Evolutionary conservation across 2,113 vertebrate genomes (phyloP).

Genomic region (Lasiurus borealis): DNA sequence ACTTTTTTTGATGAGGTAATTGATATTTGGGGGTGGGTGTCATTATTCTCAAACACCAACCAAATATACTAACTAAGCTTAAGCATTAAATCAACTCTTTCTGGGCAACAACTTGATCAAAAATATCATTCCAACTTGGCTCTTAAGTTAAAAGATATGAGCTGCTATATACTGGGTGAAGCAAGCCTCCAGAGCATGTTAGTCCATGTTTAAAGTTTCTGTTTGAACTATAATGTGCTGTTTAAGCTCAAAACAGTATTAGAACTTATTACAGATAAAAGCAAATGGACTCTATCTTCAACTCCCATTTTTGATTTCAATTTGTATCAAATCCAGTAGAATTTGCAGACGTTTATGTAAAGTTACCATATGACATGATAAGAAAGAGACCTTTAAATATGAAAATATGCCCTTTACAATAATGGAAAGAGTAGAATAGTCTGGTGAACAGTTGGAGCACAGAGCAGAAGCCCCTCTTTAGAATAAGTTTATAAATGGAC

Average conservation of each 20-base stretch:
- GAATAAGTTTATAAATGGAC: background rate
- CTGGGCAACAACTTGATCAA: background rate
- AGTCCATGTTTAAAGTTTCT: conserved; percentile 10
- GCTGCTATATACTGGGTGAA: background rate
- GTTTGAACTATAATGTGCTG: background rate
- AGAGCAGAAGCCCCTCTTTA: background rate
- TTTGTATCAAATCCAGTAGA: conserved; percentile 27
- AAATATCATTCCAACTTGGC: background rate
- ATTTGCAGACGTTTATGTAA: conserved; percentile 31
- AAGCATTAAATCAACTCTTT: background rate
- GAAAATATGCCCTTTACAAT: conserved; percentile 52
- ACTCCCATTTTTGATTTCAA: conserved; percentile 51
- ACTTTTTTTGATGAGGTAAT: background rate
- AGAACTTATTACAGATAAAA: conserved; percentile 1
- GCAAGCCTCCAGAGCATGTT: background rate
- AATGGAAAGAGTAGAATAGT: background rate
- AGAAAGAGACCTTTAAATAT: conserved; percentile 48
- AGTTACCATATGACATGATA: background rate
- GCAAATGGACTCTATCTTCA: conserved; percentile 49
- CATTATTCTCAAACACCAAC: background rate
- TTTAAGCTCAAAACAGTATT: background rate
- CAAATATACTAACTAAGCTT: background rate
- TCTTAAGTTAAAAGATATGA: conserved; percentile 48
- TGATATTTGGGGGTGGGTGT: background rate
- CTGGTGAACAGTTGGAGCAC: background rate